These are phyloP conservation scores for Telmatochromis sp. DNA, from an alignment of 2,113 vertebrate genomes.

Conservation along the genomic window DNA sequence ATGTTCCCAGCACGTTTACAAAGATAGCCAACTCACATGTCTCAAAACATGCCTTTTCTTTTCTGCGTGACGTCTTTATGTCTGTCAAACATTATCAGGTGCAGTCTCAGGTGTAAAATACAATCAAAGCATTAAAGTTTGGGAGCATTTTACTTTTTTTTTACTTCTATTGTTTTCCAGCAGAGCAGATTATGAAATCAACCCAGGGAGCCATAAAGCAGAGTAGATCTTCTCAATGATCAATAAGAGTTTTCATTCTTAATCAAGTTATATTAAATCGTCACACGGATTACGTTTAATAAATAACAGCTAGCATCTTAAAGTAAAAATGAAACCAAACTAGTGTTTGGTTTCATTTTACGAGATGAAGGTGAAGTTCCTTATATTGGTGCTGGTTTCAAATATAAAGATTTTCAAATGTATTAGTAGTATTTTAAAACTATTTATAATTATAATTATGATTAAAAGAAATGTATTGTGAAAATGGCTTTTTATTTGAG, in stretches of 20 bases:
- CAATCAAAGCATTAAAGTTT: neutral
- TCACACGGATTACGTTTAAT: neutral
- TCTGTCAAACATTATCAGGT: slow-evolving; percentile 47
- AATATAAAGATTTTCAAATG: neutral
- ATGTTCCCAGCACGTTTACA: neutral
- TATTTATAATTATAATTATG: no score
- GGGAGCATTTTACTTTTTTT: neutral
- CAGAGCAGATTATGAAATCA: neutral
- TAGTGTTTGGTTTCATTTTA: neutral
- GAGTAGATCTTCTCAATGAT: slow-evolving; percentile 8
- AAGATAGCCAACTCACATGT: neutral
- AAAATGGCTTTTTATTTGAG: neutral
- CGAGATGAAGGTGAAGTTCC: neutral
- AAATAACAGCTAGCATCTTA: neutral
- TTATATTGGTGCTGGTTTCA: neutral
- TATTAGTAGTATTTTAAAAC: neutral
- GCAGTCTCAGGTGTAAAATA: slow-evolving; percentile 40
- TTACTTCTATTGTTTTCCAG: neutral
- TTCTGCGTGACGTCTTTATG: slow-evolving; percentile 33
- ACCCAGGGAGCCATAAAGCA: neutral
- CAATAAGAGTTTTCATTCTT: slow-evolving; percentile 15
- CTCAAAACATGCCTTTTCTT: slow-evolving; percentile 17
- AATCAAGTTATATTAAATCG: slow-evolving; percentile 37
- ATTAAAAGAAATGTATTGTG: neutral
- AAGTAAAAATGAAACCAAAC: neutral